Evolutionary conservation across 2,888 invertebrate genomes (phyloP).

Genomic region (Palloptera scutellata): DNA sequence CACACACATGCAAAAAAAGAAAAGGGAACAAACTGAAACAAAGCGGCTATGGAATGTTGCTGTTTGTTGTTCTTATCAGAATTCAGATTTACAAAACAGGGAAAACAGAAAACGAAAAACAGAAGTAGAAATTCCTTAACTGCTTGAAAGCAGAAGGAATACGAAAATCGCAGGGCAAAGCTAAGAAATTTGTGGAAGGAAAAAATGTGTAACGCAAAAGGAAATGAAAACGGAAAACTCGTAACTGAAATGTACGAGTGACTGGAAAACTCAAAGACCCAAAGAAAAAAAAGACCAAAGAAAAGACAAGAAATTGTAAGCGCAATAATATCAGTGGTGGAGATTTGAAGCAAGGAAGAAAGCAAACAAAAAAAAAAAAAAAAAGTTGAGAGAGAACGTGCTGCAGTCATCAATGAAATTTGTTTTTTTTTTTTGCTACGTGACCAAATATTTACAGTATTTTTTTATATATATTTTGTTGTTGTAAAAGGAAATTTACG

Average conservation of each 20-base stretch:
- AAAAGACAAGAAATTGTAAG: neutral
- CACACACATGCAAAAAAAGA: slow-evolving; percentile 10
- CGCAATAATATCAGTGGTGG: neutral
- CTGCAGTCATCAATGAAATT: neutral
- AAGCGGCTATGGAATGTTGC: neutral
- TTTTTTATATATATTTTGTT: neutral
- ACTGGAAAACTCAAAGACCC: neutral
- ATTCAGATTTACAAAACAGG: neutral
- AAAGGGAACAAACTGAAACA: slow-evolving; percentile 24
- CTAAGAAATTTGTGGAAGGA: neutral
- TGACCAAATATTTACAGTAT: neutral
- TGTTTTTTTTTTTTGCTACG: neutral
- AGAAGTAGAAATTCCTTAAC: neutral
- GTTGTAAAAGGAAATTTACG: neutral
- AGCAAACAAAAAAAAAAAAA: too few relatives aligned
- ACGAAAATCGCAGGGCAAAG: slow-evolving; percentile 14
- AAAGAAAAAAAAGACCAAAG: neutral
- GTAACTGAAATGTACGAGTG: neutral
- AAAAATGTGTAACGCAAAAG: neutral
- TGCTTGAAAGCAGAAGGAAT: slow-evolving; percentile 35
- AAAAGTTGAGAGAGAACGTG: slow-evolving; percentile 30
- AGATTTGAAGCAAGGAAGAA: slow-evolving; percentile 25
- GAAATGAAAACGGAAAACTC: neutral
- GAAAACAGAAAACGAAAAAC: neutral
- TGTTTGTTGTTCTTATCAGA: neutral